Conservation (phyloP, 2,888 invertebrate genomes). For the Synergus umbraculus region DNA sequence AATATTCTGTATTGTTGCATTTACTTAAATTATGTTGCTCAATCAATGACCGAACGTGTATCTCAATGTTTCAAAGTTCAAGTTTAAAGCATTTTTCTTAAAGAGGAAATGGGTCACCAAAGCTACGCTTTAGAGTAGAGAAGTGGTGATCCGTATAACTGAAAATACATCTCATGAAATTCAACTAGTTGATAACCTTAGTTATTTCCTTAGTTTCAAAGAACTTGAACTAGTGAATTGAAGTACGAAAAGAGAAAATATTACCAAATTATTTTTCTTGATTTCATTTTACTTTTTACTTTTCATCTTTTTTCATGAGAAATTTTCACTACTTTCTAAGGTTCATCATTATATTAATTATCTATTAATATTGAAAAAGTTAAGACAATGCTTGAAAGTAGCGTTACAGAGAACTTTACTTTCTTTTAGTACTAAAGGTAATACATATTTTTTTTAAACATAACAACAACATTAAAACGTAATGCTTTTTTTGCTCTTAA, state of each 20-base stretch:
- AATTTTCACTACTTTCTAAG: no score
- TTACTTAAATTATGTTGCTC: slow-evolving; percentile 3
- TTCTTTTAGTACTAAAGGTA: no score
- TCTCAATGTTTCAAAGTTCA: background rate
- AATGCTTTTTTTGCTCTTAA: no score
- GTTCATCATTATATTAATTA: no score
- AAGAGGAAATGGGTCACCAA: slow-evolving; percentile 39
- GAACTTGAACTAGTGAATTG: background rate
- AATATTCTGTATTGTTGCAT: background rate
- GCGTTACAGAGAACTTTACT: no score
- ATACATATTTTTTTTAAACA: no score
- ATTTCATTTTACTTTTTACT: background rate
- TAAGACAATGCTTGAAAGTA: no score
- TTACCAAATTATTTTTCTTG: background rate
- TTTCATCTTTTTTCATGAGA: background rate
- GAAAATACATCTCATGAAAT: slow-evolving; percentile 73
- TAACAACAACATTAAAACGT: no score
- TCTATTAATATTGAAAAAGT: no score
- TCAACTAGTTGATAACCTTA: slow-evolving; percentile 56
- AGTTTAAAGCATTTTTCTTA: background rate
- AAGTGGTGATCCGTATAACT: slow-evolving; percentile 70
- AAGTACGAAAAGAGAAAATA: background rate
- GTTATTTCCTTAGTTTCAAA: background rate
- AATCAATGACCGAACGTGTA: slow-evolving; percentile 24
- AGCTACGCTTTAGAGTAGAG: slow-evolving; percentile 49